phyloP scores from a whole-genome alignment of 2,888 invertebrate species.

The Trichogramma dendrolimi region DNA sequence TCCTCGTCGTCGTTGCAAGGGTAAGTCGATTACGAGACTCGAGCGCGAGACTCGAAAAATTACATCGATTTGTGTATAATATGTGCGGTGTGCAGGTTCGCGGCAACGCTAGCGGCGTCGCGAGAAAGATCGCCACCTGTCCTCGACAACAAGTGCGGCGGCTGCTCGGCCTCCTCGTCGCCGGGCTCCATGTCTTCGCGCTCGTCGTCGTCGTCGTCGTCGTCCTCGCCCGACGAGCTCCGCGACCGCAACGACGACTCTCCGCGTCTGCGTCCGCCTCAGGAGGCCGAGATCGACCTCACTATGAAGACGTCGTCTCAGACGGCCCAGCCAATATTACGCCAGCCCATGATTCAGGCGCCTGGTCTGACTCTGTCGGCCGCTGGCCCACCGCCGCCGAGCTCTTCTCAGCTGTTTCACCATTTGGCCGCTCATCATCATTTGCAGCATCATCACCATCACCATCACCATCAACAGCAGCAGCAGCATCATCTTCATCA shows the following conservation, averaged over 20 bases:
- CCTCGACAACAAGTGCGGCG: constrained; percentile 8
- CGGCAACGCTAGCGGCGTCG: neutral
- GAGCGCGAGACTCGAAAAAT: too few species aligned
- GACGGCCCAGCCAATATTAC: neutral
- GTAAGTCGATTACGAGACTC: too few species aligned
- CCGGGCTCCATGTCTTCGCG: constrained; percentile 8
- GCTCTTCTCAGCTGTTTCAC: constrained; percentile 15
- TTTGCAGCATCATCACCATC: neutral
- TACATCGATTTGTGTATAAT: too few species aligned
- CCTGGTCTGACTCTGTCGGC: neutral
- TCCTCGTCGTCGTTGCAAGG: too few species aligned
- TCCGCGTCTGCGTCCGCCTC: constrained; percentile 32
- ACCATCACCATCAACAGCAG: constrained; percentile 2
- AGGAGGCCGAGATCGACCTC: constrained; percentile 49
- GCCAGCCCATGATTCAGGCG: neutral
- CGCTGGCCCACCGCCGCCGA: constrained; percentile 1
- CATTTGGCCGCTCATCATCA: constrained; percentile 4
- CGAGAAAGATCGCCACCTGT: constrained; percentile 17
- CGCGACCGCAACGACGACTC: constrained; percentile 17
- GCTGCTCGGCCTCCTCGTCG: constrained; percentile 17
- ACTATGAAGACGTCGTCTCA: constrained; percentile 40
- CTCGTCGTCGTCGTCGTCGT: constrained; percentile 19
- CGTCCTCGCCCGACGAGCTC: constrained; percentile 13
- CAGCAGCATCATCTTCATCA: neutral
- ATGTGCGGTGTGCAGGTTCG: too few species aligned